A percentile compares a stretch with the other conserved stretches of the same genome.
Evolutionary conservation across 1,140 invertebrate species (phyloP).

Genomic region (Mylabris phalerata): DNA sequence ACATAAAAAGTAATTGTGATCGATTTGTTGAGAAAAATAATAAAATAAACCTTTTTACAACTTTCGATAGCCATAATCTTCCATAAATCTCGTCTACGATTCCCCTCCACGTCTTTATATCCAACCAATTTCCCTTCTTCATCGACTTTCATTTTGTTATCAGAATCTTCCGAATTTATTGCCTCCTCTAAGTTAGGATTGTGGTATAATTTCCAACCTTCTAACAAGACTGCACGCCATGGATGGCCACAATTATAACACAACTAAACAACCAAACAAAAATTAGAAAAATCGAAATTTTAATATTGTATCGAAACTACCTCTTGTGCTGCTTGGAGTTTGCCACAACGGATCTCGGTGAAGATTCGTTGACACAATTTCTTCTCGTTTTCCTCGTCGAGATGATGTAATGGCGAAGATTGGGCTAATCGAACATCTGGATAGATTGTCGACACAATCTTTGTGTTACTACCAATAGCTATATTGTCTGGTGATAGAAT

Average conservation of each 20-base stretch:
- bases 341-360: constrained; percentile 75
- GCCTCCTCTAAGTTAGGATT: constrained; percentile 57
- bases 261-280: constrained; percentile 43
- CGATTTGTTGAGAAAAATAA: neutral
- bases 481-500: constrained; percentile 52
- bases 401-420: constrained; percentile 72
- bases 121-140: constrained; percentile 29
- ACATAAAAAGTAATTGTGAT: constrained; percentile 2
- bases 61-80: constrained; percentile 76
- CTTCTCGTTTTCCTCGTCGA: constrained; percentile 84
- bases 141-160: constrained; percentile 3
- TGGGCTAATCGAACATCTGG: constrained; percentile 87
- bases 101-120: constrained; percentile 63
- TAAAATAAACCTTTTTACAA: constrained; percentile 46
- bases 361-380: constrained; percentile 64
- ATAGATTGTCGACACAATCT: constrained; percentile 72
- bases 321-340: constrained; percentile 72
- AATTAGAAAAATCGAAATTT: neutral
- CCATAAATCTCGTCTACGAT: constrained; percentile 85
- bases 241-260: constrained; percentile 80
- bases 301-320: constrained; percentile 13
- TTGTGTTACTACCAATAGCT: constrained; percentile 49
- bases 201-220: constrained; percentile 82
- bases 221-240: constrained; percentile 81
- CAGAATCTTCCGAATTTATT: constrained; percentile 1